Conservation (phyloP, 2,888 invertebrate species). For the Gonocerus acuteangulatus region DNA sequence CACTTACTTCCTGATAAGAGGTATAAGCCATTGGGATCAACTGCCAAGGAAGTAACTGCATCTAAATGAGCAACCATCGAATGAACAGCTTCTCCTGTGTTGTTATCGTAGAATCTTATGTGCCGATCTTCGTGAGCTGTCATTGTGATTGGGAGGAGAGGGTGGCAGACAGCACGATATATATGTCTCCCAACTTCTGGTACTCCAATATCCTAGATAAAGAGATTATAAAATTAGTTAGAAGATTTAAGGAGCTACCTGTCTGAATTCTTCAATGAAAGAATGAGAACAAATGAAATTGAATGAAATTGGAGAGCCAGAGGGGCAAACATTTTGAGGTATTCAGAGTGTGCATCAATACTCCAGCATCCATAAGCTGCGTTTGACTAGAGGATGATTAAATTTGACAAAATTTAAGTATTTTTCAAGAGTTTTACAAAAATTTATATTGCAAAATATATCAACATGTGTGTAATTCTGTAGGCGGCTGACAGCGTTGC, state of each 20-base stretch:
- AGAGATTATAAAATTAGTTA: not conserved
- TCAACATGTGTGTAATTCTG: too few relatives aligned
- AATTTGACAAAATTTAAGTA: too few relatives aligned
- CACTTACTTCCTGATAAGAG: conserved; percentile 85
- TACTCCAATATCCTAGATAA: conserved; percentile 30
- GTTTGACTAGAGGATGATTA: too few relatives aligned
- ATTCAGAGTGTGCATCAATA: too few relatives aligned
- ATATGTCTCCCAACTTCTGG: conserved; percentile 48
- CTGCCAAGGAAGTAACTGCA: conserved; percentile 94
- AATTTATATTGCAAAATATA: too few relatives aligned
- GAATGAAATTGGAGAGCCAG: not conserved
- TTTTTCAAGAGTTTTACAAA: too few relatives aligned
- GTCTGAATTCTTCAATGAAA: not conserved
- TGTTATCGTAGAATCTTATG: conserved; percentile 97
- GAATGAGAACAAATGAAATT: not conserved
- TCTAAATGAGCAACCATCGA: conserved; percentile 99
- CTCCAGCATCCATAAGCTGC: too few relatives aligned
- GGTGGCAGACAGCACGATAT: conserved; percentile 87
- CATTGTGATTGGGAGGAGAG: conserved; percentile 89
- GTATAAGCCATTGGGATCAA: conserved; percentile 97
- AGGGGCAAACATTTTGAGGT: too few relatives aligned
- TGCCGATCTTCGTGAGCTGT: conserved; percentile 97
- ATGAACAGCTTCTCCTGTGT: conserved; percentile 86
- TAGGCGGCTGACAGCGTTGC: too few relatives aligned
- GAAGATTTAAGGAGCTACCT: not conserved